Evolutionary conservation across 2,113 vertebrate genomes (phyloP).

Genomic region (Chunga burmeisteri): DNA sequence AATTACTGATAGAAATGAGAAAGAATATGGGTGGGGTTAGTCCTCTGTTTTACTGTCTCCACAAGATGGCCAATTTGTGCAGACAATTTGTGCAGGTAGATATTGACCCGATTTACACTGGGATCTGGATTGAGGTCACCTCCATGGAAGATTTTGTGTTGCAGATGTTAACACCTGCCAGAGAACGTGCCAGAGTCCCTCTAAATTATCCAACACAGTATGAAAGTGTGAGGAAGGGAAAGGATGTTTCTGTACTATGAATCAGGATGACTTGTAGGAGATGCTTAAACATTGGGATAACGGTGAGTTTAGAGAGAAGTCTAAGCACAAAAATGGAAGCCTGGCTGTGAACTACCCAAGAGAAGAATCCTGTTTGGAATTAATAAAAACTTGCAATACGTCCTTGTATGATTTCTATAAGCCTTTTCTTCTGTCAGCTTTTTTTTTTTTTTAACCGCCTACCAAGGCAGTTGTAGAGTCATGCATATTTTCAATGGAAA

Average conservation of each 20-base stretch:
- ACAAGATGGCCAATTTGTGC: neutral
- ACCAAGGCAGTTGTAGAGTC: neutral
- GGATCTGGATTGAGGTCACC: neutral
- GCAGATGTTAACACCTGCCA: neutral
- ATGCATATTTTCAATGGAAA: neutral
- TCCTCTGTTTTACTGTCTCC: neutral
- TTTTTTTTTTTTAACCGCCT: neutral
- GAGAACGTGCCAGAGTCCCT: neutral
- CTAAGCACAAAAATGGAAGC: neutral
- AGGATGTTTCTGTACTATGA: neutral
- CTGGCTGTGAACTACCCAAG: neutral
- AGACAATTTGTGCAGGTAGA: neutral
- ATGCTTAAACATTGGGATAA: neutral
- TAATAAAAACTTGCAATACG: neutral
- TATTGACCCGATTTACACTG: neutral
- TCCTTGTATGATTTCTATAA: neutral
- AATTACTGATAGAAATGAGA: neutral
- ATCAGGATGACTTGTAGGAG: neutral
- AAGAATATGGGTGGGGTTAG: neutral
- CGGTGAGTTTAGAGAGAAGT: neutral
- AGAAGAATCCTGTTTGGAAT: neutral
- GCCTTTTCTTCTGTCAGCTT: neutral
- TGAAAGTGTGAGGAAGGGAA: neutral
- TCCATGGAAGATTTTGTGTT: neutral
- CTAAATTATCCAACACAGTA: neutral